Evolutionary conservation across 2,888 invertebrate genomes (phyloP).

Genomic region (Drosophila subsilvestris): DNA sequence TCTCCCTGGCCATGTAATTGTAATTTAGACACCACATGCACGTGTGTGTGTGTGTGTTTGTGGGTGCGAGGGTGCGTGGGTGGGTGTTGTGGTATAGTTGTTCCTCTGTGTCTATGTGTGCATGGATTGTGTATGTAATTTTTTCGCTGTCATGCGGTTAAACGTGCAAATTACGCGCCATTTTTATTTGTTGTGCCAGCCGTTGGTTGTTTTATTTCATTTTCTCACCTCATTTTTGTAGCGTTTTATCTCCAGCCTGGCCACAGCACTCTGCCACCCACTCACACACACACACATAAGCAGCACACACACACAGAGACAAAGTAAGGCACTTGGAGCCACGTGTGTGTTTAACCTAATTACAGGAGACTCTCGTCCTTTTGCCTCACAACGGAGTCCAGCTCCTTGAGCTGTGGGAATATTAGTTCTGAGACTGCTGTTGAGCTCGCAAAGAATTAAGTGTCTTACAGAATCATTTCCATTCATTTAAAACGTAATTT

Average conservation of each 20-base stretch:
- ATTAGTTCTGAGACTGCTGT: background rate
- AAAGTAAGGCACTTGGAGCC: constrained; percentile 43
- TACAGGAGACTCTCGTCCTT: constrained; percentile 43
- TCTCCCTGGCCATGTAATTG: constrained; percentile 57
- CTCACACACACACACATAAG: constrained; percentile 20
- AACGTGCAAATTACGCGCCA: constrained; percentile 75
- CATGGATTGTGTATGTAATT: constrained; percentile 42
- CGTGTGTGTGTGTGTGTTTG: constrained; percentile 12
- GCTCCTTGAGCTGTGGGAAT: constrained; percentile 1
- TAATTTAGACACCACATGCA: constrained; percentile 63
- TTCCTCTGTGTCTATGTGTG: constrained; percentile 16
- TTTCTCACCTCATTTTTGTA: constrained; percentile 68
- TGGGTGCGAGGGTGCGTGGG: background rate
- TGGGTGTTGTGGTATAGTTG: constrained; percentile 26
- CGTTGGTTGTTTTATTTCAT: constrained; percentile 66
- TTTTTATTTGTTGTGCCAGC: constrained; percentile 65
- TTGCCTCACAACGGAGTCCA: constrained; percentile 6
- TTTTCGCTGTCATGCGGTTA: constrained; percentile 70
- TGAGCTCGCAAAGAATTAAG: background rate
- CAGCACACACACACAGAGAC: background rate
- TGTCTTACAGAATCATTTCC: background rate
- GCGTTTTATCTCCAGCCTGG: constrained; percentile 61
- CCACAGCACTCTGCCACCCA: background rate
- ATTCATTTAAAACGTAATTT: background rate
- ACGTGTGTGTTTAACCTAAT: constrained; percentile 75